phyloP scores from a whole-genome alignment of 1,140 invertebrate genomes.

The Antheraea mylitta region DNA sequence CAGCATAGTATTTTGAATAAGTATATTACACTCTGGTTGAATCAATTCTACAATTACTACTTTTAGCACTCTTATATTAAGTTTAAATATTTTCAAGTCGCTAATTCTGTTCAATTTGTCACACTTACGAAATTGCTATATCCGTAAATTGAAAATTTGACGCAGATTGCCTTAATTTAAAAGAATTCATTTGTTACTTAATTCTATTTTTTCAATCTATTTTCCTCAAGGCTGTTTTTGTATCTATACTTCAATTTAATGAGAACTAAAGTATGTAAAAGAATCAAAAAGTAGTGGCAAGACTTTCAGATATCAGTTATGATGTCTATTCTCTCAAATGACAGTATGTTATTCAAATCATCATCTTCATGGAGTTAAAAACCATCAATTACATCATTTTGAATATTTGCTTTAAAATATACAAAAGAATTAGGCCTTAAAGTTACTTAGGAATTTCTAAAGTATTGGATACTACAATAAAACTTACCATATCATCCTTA shows the following conservation, averaged over 20 bases:
- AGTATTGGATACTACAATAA: not conserved
- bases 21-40: not conserved
- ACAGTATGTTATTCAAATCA: no score
- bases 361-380: no score
- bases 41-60: slow-evolving; percentile 1
- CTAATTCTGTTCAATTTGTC: slow-evolving; percentile 3
- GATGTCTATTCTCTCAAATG: no score
- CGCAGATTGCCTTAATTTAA: not conserved
- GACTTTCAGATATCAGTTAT: no score
- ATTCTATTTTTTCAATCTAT: no score
- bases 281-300: no score
- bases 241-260: no score
- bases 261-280: no score
- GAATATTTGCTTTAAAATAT: no score
- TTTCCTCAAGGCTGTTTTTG: no score
- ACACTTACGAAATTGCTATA: not conserved
- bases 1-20: not conserved
- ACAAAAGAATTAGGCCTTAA: not conserved
- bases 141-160: not conserved
- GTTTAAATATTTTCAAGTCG: slow-evolving; percentile 5
- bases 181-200: not conserved
- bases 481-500: slow-evolving; percentile 71
- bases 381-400: no score
- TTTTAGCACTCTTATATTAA: slow-evolving; percentile 8
- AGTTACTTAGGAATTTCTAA: not conserved